Percentiles rank a stretch among this genome's conserved stretches.
Evolutionary conservation across 1,140 invertebrate genomes (phyloP).

Genomic region (Sarcophaga peregrina): DNA sequence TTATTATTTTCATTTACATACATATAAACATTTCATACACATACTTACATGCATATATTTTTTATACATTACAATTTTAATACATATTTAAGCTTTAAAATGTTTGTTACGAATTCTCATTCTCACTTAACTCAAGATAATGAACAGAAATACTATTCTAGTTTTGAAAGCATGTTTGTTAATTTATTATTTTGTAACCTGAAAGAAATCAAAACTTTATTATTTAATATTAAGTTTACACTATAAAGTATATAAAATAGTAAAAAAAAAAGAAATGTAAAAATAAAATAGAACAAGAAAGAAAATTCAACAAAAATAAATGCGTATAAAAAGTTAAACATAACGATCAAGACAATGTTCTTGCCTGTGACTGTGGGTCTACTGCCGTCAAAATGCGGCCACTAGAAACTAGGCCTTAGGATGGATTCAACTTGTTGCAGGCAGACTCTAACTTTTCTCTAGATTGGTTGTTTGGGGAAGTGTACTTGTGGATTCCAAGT

Average conservation of each 20-base stretch:
- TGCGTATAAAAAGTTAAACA: too few species aligned
- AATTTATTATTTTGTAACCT: background rate
- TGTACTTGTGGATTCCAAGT: too few species aligned
- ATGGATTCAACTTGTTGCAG: too few species aligned
- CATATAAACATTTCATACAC: background rate
- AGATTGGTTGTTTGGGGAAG: too few species aligned
- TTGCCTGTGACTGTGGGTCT: too few species aligned
- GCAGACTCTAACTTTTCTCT: too few species aligned
- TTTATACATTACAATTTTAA: background rate
- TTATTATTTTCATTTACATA: background rate
- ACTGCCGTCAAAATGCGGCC: too few species aligned
- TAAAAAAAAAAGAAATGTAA: background rate
- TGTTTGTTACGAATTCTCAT: background rate
- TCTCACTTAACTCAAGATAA: background rate
- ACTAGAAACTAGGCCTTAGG: too few species aligned
- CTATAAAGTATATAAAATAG: background rate
- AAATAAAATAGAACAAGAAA: conserved; percentile 2
- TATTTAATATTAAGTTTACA: conserved; percentile 24
- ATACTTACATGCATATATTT: background rate
- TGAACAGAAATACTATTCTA: too few species aligned
- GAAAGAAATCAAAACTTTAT: conserved; percentile 3
- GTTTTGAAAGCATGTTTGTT: background rate
- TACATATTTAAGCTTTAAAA: background rate
- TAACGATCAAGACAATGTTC: too few species aligned
- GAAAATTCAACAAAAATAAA: background rate